These are phyloP conservation scores for Slavum lentiscoides DNA, from an alignment of 2,888 invertebrate species.

Conservation along the genomic window DNA sequence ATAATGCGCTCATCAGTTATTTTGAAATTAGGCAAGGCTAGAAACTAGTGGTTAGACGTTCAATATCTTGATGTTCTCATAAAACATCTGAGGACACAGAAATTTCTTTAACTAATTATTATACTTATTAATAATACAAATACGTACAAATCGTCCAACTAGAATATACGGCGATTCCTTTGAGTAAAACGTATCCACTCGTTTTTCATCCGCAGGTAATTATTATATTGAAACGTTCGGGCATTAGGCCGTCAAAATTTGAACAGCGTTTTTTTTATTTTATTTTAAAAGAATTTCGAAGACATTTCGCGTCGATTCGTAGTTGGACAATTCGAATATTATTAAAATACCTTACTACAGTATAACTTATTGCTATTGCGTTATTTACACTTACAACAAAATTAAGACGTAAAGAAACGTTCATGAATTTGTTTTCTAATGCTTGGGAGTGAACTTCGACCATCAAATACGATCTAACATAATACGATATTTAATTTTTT, in stretches of 20 bases:
- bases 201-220: too few species aligned
- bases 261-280: too few species aligned
- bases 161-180: too few species aligned
- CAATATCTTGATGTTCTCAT: background rate
- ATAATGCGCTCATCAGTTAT: background rate
- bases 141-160: too few species aligned
- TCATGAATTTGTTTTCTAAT: constrained; percentile 37
- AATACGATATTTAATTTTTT: background rate
- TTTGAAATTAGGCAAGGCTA: background rate
- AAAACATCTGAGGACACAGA: background rate
- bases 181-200: too few species aligned
- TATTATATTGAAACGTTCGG: too few species aligned
- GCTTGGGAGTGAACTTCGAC: constrained; percentile 27
- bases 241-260: too few species aligned
- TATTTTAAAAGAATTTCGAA: too few species aligned
- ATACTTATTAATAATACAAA: too few species aligned
- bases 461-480: background rate
- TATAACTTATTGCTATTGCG: background rate
- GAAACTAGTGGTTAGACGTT: background rate
- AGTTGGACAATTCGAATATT: background rate
- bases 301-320: too few species aligned
- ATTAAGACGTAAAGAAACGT: background rate
- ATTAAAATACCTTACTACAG: background rate
- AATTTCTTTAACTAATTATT: background rate
- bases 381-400: constrained; percentile 46